Base-by-base conservation (phyloP, 2,888 invertebrate species). In the Rugalucina vietnamica region DNA sequence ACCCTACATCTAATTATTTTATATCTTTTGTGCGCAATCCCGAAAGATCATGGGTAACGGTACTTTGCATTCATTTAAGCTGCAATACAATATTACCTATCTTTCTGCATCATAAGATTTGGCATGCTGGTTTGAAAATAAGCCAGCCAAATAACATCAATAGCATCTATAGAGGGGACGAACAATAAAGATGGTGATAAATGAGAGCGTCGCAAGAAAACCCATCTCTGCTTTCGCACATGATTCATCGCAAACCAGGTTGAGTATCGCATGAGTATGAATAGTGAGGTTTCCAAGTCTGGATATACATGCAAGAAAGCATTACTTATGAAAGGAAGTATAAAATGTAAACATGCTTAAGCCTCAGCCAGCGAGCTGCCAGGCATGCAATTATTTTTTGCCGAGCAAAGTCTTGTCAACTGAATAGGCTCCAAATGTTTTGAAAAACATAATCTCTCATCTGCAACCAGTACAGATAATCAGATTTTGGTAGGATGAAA, bases 381-480 rank as follows among this genome's bases (percentile, higher is more conserved):
- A n/a, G n/a, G n/a, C n/a, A n/a, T n/a, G n/a, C n/a, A n/a, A n/a
- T n/a, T n/a, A n/a, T n/a, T n/a, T n/a, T n/a, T n/a, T n/a, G n/a
- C n/a, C n/a, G n/a, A n/a, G n/a, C n/a, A n/a, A n/a, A n/a, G n/a
- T n/a, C n/a, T n/a, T n/a, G n/a, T n/a, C n/a, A n/a, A n/a, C n/a
- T n/a, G n/a, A n/a, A n/a, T n/a, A n/a, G n/a, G n/a, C n/a, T 60
- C 27, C 27, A 60, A 60, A 60, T 3, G 29, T 10, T 5, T 27
- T 60, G 5, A 60, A n/a, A n/a, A 60, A 21, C 24, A 8, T 60
- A 60, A 60, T 60, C 60, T 27, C 29, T 60, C 60, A 60, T 60
- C 60, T 60, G 60, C 60, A 60, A 60, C 60, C 60, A 60, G 29
- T 60, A 60, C 60, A 60, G 60, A 60, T 60, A 3, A 60, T 60